These are phyloP conservation scores for Ctena decussata DNA, from an alignment of 2,888 invertebrate species.

Conservation along the genomic window DNA sequence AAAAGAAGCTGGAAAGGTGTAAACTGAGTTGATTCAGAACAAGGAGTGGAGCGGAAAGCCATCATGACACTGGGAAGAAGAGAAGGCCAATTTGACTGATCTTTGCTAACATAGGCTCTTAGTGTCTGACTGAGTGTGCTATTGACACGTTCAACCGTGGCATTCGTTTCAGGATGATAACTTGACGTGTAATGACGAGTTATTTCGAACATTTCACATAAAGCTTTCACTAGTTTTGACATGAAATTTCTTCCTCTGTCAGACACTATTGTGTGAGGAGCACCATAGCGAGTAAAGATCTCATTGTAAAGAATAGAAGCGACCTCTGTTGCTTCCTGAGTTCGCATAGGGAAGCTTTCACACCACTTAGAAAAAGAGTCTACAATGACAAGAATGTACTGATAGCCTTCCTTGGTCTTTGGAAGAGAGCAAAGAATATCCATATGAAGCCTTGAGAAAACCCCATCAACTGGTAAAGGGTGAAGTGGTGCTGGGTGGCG, in stretches of 20 bases:
- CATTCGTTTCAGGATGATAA: slow-evolving; percentile 64
- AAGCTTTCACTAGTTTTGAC: slow-evolving; percentile 50
- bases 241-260: slow-evolving; percentile 66
- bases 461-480: background rate
- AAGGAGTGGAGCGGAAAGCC: slow-evolving; percentile 61
- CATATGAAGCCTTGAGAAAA: slow-evolving; percentile 17
- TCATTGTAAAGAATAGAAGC: slow-evolving; percentile 57
- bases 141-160: slow-evolving; percentile 62
- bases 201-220: slow-evolving; percentile 63
- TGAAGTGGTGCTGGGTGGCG: slow-evolving; percentile 13
- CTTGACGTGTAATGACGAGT: slow-evolving; percentile 45
- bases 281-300: slow-evolving; percentile 65
- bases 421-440: slow-evolving; percentile 27
- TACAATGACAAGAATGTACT: slow-evolving; percentile 39
- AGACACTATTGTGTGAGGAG: slow-evolving; percentile 49
- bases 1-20: slow-evolving; percentile 60
- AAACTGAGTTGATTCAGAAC: slow-evolving; percentile 55
- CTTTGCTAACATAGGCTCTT: slow-evolving; percentile 42
- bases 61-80: slow-evolving; percentile 62
- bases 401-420: slow-evolving; percentile 16
- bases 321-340: slow-evolving; percentile 58
- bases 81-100: slow-evolving; percentile 58
- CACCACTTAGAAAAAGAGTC: slow-evolving; percentile 57
- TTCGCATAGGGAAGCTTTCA: slow-evolving; percentile 63
- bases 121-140: slow-evolving; percentile 55